Conservation (phyloP, 2,797 vertebrate species). For the Trichosurus vulpecula region DNA sequence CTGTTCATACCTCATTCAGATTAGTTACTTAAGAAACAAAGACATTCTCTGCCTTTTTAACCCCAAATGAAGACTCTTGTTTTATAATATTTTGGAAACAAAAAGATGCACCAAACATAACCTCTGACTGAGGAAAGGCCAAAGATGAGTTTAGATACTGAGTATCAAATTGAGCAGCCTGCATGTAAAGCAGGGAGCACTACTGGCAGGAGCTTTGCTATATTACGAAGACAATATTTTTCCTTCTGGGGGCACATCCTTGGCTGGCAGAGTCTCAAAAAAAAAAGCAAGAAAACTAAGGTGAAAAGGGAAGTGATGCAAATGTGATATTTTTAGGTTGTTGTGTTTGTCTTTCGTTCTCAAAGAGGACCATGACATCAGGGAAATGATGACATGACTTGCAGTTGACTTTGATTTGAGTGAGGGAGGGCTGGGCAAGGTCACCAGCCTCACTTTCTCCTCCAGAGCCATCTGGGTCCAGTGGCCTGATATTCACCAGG, state of each 20-base stretch:
- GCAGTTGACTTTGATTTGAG: too few species aligned
- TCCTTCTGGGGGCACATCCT: not conserved
- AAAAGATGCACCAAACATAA: not conserved
- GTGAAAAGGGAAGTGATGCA: not conserved
- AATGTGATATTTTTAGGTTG: slow-evolving; percentile 13
- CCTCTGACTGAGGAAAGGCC: not conserved
- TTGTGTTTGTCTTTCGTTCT: too few species aligned
- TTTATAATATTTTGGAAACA: not conserved
- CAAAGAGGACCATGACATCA: too few species aligned
- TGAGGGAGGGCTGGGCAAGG: too few species aligned
- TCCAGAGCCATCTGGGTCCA: too few species aligned
- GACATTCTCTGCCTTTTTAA: not conserved
- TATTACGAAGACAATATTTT: not conserved
- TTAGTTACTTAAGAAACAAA: not conserved
- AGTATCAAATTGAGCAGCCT: not conserved
- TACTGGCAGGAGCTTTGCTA: not conserved
- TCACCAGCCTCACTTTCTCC: too few species aligned
- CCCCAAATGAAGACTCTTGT: not conserved
- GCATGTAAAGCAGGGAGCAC: not conserved
- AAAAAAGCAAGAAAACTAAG: slow-evolving; percentile 46
- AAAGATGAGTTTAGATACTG: not conserved
- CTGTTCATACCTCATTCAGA: not conserved
- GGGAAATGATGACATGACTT: too few species aligned
- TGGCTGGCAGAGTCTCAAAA: slow-evolving; percentile 49
- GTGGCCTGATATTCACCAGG: too few species aligned